Conservation (phyloP, 2,888 invertebrate genomes). For the Drosophila dives region DNA sequence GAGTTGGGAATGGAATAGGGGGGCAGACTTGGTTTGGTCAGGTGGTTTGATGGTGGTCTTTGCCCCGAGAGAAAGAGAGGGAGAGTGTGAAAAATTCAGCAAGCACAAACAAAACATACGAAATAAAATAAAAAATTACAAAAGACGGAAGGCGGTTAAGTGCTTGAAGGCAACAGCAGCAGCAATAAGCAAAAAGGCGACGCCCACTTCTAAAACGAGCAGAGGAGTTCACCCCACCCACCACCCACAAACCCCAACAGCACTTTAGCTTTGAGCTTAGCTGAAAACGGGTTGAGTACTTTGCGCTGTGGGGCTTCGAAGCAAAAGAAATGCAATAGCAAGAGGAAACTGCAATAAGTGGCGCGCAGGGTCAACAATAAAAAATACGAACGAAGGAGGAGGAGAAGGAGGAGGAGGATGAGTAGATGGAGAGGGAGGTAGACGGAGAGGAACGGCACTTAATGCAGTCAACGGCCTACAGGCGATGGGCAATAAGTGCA, state of each 20-base stretch:
- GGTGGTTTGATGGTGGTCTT: slow-evolving; percentile 43
- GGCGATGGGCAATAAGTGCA: slow-evolving; percentile 55
- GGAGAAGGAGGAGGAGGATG: background rate
- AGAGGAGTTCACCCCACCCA: background rate
- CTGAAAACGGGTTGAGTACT: slow-evolving; percentile 71
- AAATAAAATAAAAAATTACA: slow-evolving; percentile 53
- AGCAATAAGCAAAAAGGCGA: slow-evolving; percentile 55
- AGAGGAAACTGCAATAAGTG: slow-evolving; percentile 77
- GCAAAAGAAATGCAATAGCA: slow-evolving; percentile 77
- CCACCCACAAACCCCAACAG: slow-evolving; percentile 6
- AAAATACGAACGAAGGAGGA: slow-evolving; percentile 10
- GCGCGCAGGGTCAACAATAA: slow-evolving; percentile 81
- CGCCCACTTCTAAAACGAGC: slow-evolving; percentile 55
- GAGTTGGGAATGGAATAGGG: slow-evolving; percentile 17
- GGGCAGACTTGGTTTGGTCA: slow-evolving; percentile 52
- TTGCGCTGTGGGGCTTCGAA: slow-evolving; percentile 77
- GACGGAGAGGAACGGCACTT: slow-evolving; percentile 70
- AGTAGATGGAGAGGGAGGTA: slow-evolving; percentile 19
- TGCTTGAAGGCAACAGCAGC: slow-evolving; percentile 62
- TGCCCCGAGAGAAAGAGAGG: background rate
- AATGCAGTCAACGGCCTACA: slow-evolving; percentile 78
- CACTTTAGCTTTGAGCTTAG: slow-evolving; percentile 43
- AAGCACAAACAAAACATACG: slow-evolving; percentile 31
- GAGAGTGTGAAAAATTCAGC: slow-evolving; percentile 67
- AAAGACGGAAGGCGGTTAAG: slow-evolving; percentile 82